These are phyloP conservation scores for Ptilodon capucinus DNA, from an alignment of 2,888 invertebrate species.

Conservation along the genomic window DNA sequence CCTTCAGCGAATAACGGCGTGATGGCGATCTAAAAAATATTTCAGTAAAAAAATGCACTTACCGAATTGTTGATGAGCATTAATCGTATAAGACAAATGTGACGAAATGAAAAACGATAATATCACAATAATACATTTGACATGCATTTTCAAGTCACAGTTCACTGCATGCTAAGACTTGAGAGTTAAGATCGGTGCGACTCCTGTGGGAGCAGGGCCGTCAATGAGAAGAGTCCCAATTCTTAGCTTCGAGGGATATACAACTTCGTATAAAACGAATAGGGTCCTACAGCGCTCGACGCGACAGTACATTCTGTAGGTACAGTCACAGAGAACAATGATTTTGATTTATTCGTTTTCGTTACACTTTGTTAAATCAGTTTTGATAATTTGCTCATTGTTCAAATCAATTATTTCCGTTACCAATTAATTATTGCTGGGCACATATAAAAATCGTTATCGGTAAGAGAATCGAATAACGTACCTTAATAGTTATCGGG, in stretches of 20 bases:
- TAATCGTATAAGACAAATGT: constrained; percentile 49
- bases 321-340: background rate
- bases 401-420: background rate
- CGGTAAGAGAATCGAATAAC: no score
- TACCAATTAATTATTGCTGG: no score
- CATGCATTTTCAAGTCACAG: constrained; percentile 40
- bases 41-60: constrained; percentile 21
- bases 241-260: background rate
- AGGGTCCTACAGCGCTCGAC: no score
- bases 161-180: constrained; percentile 5
- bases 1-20: no score
- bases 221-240: background rate
- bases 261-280: background rate
- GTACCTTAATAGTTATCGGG: no score
- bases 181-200: constrained; percentile 17
- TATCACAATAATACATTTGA: constrained; percentile 42
- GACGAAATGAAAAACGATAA: constrained; percentile 51
- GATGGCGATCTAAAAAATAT: no score
- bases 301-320: background rate
- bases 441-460: no score
- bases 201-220: background rate
- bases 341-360: background rate
- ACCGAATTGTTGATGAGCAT: constrained; percentile 41
- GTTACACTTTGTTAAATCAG: background rate
- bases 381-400: background rate